Percentiles rank a stretch among this genome's conserved stretches.
Conservation (phyloP, 1,140 invertebrate genomes). For the Anoplolepis gracilipes region DNA sequence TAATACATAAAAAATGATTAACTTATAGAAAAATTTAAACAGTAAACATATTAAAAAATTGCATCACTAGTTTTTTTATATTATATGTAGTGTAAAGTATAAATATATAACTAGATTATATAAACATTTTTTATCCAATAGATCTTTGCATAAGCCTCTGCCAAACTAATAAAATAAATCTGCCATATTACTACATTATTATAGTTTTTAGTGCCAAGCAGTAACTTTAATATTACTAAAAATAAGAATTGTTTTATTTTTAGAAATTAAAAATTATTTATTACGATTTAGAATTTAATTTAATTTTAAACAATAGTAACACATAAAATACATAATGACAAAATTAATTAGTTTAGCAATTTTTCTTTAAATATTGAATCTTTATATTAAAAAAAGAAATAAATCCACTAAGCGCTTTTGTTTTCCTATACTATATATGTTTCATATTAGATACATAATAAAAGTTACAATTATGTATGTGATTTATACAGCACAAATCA, state of each 20-base stretch:
- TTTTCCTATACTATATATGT: neutral
- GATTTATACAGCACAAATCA: slow-evolving; percentile 8
- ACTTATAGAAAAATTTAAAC: slow-evolving; percentile 8
- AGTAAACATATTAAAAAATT: slow-evolving; percentile 18
- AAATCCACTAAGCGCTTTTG: slow-evolving; percentile 18
- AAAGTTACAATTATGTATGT: neutral
- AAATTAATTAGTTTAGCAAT: neutral
- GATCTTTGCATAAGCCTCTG: neutral
- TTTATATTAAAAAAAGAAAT: slow-evolving; percentile 19
- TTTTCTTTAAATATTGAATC: neutral
- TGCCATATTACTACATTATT: neutral
- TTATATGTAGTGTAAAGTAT: slow-evolving; percentile 11
- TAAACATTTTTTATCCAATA: slow-evolving; percentile 18
- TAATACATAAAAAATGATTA: slow-evolving; percentile 8
- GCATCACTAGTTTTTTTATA: neutral
- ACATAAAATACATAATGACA: neutral
- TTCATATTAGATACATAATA: neutral
- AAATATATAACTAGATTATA: slow-evolving; percentile 19
- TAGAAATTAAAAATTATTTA: neutral
- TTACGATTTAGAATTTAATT: too few relatives aligned
- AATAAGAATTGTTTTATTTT: neutral
- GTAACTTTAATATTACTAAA: slow-evolving; percentile 2
- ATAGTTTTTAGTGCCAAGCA: neutral
- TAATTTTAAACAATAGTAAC: neutral
- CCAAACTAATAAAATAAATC: neutral